Evolutionary conservation across 2,888 invertebrate genomes (phyloP), one percentile per base, ranked within the genome.

Genomic region (Odontomyia ornata): DNA sequence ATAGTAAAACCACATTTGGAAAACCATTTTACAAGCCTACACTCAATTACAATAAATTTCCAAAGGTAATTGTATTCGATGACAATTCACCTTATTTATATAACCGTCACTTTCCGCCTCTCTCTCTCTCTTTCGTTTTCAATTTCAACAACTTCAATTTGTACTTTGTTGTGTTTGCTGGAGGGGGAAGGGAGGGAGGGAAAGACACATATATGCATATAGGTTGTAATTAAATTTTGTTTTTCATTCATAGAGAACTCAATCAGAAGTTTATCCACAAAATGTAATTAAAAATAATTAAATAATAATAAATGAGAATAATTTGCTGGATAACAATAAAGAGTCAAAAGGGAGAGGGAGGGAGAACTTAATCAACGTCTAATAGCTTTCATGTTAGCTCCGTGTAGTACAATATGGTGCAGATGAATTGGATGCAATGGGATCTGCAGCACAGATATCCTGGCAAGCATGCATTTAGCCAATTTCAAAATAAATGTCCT

Each of bases 201-300:
- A 15, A 25, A 27, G 13, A 62, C 27, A 27, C 28, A 62, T n/a
- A 5, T 5, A 13, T 65, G 65, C n/a, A 30, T 21, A 15, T 5
- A 5, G 36, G 15, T n/a, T n/a, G 28, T 64, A 30, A 28, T 64
- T 28, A 64, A 65, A 65, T 65, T 65, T 18, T 18, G n/a, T 43
- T 65, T 65, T 65, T 36, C 36, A 18, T 65, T 5, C 65, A 65
- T 36, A 65, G n/a, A n/a, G 36, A 30, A 65, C 65, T 65, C 21
- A 65, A 65, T 36, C 36, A 65, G 65, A 65, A 65, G n/a, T 65
- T 65, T 18, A n/a, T 30, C 65, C 65, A 36, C 36, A 65, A 65
- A 28, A 36, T 65, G 30, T 36, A 65, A 36, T 36, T 18, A 36
- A 36, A 30, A 65, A 64, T 64, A 64, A 65, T 65, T 65, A 36